A percentile compares a stretch with the other conserved stretches of the same genome.
Conservation (phyloP, 2,797 vertebrate genomes). For the Borostomias antarcticus region DNA sequence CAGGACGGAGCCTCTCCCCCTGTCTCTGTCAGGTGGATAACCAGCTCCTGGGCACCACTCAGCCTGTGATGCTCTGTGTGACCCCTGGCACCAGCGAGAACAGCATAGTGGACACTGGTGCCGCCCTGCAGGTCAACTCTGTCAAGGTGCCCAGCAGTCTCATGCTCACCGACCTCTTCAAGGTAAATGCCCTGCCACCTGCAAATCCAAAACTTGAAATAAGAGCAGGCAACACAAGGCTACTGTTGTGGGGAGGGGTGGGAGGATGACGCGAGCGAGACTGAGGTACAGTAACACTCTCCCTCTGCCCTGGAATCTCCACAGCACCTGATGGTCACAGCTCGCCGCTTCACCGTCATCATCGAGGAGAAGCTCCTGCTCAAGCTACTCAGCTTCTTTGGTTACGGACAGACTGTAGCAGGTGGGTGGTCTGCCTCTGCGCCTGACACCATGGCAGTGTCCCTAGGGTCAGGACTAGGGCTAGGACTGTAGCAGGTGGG, state of each 20-base stretch:
- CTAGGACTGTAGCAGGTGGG: no score
- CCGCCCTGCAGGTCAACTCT: conserved; percentile 90
- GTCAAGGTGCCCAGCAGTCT: conserved; percentile 94
- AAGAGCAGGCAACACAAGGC: neutral
- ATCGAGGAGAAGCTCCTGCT: conserved; percentile 96
- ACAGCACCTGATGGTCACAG: conserved; percentile 95
- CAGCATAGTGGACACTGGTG: conserved; percentile 76
- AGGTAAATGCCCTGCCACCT: no score
- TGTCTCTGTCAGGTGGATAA: conserved; percentile 87
- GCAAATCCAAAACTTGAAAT: no score
- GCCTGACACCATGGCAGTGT: neutral
- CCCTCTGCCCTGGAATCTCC: conserved; percentile 23
- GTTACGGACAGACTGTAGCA: conserved; percentile 86
- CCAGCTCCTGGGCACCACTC: conserved; percentile 93
- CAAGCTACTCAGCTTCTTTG: conserved; percentile 93
- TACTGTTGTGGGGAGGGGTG: neutral
- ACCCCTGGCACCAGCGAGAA: conserved; percentile 82
- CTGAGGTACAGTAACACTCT: neutral
- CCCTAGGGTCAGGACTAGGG: no score
- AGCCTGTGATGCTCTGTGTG: conserved; percentile 90
- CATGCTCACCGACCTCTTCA: conserved; percentile 92
- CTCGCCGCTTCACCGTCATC: conserved; percentile 89
- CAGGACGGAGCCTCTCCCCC: conserved; percentile 8
- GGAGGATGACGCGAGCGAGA: neutral
- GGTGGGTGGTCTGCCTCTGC: conserved; percentile 69